Evolutionary conservation across 2,113 vertebrate genomes (phyloP).

Genomic region (Gasterosteus aculeatus): DNA sequence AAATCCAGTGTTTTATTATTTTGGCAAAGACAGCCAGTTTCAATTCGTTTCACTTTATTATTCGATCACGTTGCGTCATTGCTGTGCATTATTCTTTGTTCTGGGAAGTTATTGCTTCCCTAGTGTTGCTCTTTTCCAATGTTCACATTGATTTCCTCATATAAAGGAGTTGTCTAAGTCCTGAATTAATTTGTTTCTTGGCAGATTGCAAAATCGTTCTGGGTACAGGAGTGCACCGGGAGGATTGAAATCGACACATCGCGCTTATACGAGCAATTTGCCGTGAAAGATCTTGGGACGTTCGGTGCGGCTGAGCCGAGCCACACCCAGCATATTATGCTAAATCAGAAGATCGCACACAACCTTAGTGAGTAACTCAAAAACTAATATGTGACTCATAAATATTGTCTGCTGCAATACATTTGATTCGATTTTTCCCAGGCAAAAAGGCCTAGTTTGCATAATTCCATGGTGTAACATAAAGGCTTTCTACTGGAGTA

Average conservation of each 20-base stretch:
- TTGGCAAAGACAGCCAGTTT: constrained; percentile 7
- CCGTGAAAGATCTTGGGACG: constrained; percentile 54
- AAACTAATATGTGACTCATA: background rate
- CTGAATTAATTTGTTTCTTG: constrained; percentile 57
- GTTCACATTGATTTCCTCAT: constrained; percentile 38
- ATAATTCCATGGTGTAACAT: constrained; percentile 2
- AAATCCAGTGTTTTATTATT: background rate
- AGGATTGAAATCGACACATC: constrained; percentile 71
- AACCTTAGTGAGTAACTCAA: constrained; percentile 83
- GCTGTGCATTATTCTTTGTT: constrained; percentile 19
- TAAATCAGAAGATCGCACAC: constrained; percentile 79
- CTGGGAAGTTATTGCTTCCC: background rate
- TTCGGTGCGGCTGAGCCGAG: constrained; percentile 33
- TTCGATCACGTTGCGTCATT: constrained; percentile 27
- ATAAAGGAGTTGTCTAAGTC: constrained; percentile 20
- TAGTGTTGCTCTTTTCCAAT: constrained; percentile 17
- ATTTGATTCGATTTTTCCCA: background rate
- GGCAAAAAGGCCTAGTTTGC: background rate
- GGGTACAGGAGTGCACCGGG: constrained; percentile 64
- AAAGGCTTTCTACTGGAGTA: constrained; percentile 22
- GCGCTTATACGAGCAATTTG: constrained; percentile 78
- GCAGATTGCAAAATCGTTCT: constrained; percentile 85
- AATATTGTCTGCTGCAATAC: background rate
- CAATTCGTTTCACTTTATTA: constrained; percentile 24
- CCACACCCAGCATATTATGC: constrained; percentile 76